A percentile compares a stretch with the other conserved stretches of the same genome.
Evolutionary conservation across 1,140 invertebrate genomes (phyloP).

Genomic region (Helicoverpa zea): DNA sequence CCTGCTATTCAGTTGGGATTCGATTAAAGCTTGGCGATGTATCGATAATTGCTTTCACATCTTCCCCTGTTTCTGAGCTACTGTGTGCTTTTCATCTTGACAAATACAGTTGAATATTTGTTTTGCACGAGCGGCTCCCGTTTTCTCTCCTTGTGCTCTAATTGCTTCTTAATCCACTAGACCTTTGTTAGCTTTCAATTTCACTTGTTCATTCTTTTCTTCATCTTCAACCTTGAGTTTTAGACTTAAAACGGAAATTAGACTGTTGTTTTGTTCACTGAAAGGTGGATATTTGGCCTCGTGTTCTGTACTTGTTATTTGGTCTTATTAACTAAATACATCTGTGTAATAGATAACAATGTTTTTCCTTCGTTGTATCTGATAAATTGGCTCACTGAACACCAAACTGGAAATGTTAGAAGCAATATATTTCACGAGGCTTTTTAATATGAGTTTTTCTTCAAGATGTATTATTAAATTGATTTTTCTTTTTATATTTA

Average conservation of each 20-base stretch:
- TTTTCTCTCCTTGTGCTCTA: background rate
- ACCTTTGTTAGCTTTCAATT: constrained; percentile 2
- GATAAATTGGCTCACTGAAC: background rate
- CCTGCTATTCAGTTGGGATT: constrained; percentile 7
- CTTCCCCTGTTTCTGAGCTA: background rate
- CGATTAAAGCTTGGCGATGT: constrained; percentile 9
- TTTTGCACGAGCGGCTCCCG: background rate
- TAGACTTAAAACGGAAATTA: constrained; percentile 3
- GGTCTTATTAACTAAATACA: constrained; percentile 30
- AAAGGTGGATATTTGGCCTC: constrained; percentile 8
- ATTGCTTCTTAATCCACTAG: background rate
- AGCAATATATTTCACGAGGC: background rate
- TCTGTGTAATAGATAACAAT: constrained; percentile 20
- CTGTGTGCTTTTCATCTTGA: background rate
- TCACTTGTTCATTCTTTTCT: background rate
- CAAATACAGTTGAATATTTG: background rate
- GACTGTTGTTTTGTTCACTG: background rate
- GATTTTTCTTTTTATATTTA: too few species aligned
- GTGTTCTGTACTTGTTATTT: constrained; percentile 31
- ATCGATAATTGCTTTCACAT: constrained; percentile 24
- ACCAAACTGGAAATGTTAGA: background rate
- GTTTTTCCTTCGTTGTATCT: constrained; percentile 14
- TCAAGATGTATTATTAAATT: too few species aligned
- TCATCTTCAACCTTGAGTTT: constrained; percentile 4
- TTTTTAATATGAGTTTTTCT: too few species aligned